phyloP scores from a whole-genome alignment of 2,888 invertebrate genomes.

The Eulithis testata region DNA sequence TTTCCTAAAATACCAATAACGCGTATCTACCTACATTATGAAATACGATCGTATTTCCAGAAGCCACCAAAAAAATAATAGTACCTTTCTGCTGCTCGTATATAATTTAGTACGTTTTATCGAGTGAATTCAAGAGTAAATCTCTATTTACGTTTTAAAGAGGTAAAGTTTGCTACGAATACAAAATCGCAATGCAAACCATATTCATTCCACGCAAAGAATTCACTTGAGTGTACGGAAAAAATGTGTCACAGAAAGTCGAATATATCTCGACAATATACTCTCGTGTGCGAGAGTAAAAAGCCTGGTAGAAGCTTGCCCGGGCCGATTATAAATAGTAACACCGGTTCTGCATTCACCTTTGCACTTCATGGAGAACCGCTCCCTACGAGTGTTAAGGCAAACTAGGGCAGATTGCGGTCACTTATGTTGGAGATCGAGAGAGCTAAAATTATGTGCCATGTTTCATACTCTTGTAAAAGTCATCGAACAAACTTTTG shows the following conservation, averaged over 20 bases:
- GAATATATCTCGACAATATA: too few species aligned
- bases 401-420: conserved; percentile 26
- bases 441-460: too few species aligned
- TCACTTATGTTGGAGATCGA: conserved; percentile 14
- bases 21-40: conserved; percentile 2
- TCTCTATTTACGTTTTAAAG: too few species aligned
- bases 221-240: background rate
- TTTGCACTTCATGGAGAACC: conserved; percentile 59
- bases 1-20: conserved; percentile 18
- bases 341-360: conserved; percentile 61
- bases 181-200: too few species aligned
- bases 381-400: conserved; percentile 33
- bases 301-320: conserved; percentile 44
- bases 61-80: conserved; percentile 5
- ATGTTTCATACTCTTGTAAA: too few species aligned
- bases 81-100: too few species aligned
- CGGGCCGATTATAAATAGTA: conserved; percentile 66
- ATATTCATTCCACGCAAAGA: too few species aligned
- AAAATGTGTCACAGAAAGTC: background rate
- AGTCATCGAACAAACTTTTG: too few species aligned
- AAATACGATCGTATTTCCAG: conserved; percentile 19
- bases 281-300: background rate
- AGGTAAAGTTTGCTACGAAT: too few species aligned
- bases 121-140: too few species aligned
- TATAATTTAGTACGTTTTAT: too few species aligned